Conservation (phyloP, 2,113 vertebrate genomes). For the Lipophrys pholis region DNA sequence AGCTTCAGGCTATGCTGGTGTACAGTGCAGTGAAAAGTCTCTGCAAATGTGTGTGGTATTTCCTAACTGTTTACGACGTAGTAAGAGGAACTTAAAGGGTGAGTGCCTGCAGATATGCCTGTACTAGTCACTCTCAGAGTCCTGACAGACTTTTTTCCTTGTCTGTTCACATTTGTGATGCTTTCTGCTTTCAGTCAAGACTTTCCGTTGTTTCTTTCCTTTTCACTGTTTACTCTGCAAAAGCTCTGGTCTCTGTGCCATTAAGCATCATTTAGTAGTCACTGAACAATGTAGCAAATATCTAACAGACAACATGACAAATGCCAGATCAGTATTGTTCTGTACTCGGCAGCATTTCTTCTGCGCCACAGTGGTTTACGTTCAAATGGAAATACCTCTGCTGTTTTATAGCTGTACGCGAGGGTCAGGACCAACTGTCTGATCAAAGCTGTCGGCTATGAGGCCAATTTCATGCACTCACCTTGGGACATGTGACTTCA, state of each 20-base stretch:
- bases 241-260: neutral
- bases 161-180: neutral
- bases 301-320: neutral
- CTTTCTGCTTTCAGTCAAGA: slow-evolving; percentile 23
- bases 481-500: slow-evolving; percentile 98
- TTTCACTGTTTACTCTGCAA: slow-evolving; percentile 3
- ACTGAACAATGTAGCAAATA: slow-evolving; percentile 1
- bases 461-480: slow-evolving; percentile 60
- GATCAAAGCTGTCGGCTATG: neutral
- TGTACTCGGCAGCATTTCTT: neutral
- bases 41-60: slow-evolving; percentile 60
- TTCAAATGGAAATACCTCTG: slow-evolving; percentile 2
- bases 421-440: neutral
- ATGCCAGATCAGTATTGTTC: slow-evolving; percentile 4
- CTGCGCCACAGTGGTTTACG: neutral
- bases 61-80: slow-evolving; percentile 52
- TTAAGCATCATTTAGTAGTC: slow-evolving; percentile 10
- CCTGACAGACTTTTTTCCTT: neutral
- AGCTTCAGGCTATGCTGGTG: slow-evolving; percentile 29
- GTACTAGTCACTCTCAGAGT: slow-evolving; percentile 7
- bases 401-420: neutral
- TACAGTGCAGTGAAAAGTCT: too few species aligned
- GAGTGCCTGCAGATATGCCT: slow-evolving; percentile 25
- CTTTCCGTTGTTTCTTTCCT: neutral
- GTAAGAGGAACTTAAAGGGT: slow-evolving; percentile 8